phyloP scores from a whole-genome alignment of 1,140 invertebrate species.

The Cyrtorhinus lividipennis region DNA sequence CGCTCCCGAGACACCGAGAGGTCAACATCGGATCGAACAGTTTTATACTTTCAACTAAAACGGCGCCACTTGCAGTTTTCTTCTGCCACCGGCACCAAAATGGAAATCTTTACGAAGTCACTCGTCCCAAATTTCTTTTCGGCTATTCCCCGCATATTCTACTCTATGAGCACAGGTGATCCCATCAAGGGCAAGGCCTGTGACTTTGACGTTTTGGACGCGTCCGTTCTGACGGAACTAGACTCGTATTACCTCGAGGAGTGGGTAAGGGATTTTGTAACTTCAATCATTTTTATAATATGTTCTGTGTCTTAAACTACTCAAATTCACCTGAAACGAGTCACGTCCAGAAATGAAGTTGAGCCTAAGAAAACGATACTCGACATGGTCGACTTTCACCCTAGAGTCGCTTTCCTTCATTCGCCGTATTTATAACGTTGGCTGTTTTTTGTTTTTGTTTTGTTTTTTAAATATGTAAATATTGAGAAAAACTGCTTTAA shows the following conservation, averaged over 20 bases:
- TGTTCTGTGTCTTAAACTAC: too few species aligned
- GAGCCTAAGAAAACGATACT: too few species aligned
- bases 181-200: constrained; percentile 15
- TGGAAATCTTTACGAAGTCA: neutral
- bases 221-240: neutral
- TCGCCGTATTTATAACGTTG: too few species aligned
- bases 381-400: too few species aligned
- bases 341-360: too few species aligned
- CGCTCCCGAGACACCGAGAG: neutral
- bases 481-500: too few species aligned
- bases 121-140: neutral
- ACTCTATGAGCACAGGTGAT: constrained; percentile 17
- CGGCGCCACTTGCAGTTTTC: neutral
- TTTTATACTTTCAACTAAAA: neutral
- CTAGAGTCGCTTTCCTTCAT: too few species aligned
- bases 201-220: constrained; percentile 19
- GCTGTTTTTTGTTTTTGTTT: too few species aligned
- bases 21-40: neutral
- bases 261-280: too few species aligned
- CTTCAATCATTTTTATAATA: neutral
- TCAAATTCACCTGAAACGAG: too few species aligned
- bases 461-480: too few species aligned
- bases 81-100: neutral
- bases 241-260: neutral
- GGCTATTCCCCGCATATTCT: constrained; percentile 12